A percentile compares a stretch with the other conserved stretches of the same genome.
Conservation (phyloP, 2,113 vertebrate genomes). For the human (Homo sapiens) region DNA sequence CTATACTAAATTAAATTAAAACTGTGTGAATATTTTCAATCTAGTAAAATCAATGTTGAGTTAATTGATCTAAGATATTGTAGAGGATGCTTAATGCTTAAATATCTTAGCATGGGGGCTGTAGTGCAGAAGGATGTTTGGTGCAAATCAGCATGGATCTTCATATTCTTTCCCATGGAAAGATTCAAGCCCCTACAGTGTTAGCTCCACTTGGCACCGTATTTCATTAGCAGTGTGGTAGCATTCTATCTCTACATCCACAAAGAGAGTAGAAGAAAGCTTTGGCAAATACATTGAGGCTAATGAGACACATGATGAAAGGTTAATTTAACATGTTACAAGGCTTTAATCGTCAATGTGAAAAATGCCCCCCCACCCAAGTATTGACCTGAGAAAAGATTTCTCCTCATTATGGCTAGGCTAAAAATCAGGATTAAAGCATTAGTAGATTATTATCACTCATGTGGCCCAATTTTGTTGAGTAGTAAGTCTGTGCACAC, state of each 20-base stretch:
- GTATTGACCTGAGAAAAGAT: not conserved
- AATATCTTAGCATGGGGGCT: not conserved
- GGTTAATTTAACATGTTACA: not conserved
- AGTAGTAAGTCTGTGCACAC: not conserved
- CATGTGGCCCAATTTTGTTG: not conserved
- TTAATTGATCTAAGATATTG: not conserved
- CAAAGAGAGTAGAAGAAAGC: not conserved
- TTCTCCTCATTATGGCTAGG: not conserved
- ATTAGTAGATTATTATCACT: not conserved
- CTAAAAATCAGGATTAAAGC: slow-evolving; percentile 39
- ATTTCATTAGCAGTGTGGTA: not conserved
- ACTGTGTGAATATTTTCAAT: not conserved
- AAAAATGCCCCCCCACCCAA: not conserved
- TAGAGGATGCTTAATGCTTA: not conserved
- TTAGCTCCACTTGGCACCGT: not conserved
- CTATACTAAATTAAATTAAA: not conserved
- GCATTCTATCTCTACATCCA: not conserved
- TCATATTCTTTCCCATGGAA: not conserved
- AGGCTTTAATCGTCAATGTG: slow-evolving; percentile 28
- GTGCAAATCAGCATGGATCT: not conserved
- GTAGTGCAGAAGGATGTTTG: not conserved
- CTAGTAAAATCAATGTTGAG: not conserved
- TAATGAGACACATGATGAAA: not conserved
- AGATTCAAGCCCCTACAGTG: not conserved
- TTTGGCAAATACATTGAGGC: not conserved